A percentile compares a stretch with the other conserved stretches of the same genome.
Conservation (phyloP, 2,113 vertebrate species). For the Dipodomys merriami region DNA sequence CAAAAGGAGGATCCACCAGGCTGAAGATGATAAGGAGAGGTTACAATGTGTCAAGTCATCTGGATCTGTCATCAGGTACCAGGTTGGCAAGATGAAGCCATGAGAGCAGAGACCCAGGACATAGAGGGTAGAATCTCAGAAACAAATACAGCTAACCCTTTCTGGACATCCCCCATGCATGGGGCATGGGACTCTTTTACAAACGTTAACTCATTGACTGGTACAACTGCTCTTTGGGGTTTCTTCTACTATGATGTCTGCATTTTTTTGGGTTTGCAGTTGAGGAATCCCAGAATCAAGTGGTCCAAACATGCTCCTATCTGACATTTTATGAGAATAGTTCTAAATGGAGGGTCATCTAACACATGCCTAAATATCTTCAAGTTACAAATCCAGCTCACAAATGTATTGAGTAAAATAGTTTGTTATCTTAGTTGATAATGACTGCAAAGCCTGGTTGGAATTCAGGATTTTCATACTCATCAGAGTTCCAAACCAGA, state of each 20-base stretch:
- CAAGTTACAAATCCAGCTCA: neutral
- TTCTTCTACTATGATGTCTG: neutral
- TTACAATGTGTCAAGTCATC: neutral
- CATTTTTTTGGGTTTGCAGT: neutral
- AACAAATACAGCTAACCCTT: neutral
- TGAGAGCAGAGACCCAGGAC: neutral
- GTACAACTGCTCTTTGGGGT: neutral
- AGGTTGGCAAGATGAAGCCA: neutral
- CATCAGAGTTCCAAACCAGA: neutral
- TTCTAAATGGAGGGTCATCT: neutral
- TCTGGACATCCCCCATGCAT: neutral
- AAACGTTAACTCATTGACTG: neutral
- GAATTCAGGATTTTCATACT: constrained; percentile 16
- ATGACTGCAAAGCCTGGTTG: neutral
- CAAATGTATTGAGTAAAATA: neutral
- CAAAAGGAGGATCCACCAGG: neutral
- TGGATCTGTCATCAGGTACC: neutral
- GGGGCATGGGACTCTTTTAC: neutral
- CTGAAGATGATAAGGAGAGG: neutral
- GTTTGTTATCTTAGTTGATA: neutral
- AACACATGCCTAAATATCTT: neutral
- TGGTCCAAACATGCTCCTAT: neutral
- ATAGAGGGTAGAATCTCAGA: neutral
- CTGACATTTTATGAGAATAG: neutral
- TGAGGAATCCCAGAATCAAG: neutral